Percentiles rank a stretch among this genome's conserved stretches.
Conservation (phyloP, 1,140 invertebrate species). For the Lasioglossum baleicum region DNA sequence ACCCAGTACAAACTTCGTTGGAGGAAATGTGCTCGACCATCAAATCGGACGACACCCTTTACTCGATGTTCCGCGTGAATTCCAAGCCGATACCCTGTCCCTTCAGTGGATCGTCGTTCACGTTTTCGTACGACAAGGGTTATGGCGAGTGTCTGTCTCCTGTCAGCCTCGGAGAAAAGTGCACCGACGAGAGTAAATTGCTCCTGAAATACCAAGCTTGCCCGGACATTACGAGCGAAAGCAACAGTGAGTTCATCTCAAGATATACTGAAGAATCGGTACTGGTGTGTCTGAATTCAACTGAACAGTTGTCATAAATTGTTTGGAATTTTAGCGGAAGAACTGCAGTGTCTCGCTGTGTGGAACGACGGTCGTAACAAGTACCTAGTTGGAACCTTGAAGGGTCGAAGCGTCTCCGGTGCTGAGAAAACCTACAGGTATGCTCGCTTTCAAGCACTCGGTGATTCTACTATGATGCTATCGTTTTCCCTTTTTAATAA, state of each 20-base stretch:
- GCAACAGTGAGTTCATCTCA: constrained; percentile 73
- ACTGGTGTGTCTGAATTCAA: background rate
- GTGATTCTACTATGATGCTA: background rate
- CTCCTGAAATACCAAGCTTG: constrained; percentile 85
- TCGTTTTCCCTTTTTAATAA: no score
- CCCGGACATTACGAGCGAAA: constrained; percentile 81
- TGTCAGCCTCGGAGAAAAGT: constrained; percentile 83
- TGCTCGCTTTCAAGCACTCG: background rate
- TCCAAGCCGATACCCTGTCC: constrained; percentile 86
- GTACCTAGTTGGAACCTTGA: constrained; percentile 82
- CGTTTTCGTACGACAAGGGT: constrained; percentile 88
- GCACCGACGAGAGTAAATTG: constrained; percentile 83
- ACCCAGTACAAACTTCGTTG: constrained; percentile 68
- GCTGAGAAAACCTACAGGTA: constrained; percentile 83
- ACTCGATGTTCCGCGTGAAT: constrained; percentile 87
- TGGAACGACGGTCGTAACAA: constrained; percentile 84
- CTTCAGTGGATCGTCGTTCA: constrained; percentile 88
- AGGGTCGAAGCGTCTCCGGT: constrained; percentile 73
- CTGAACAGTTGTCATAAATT: background rate
- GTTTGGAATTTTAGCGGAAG: constrained; percentile 80
- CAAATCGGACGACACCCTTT: constrained; percentile 85
- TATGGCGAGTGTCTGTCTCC: constrained; percentile 82
- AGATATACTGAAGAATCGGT: no score
- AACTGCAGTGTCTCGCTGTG: constrained; percentile 83
- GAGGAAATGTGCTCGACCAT: constrained; percentile 84